These are phyloP conservation scores for Scortum barcoo DNA, from an alignment of 2,113 vertebrate species.

Conservation along the genomic window DNA sequence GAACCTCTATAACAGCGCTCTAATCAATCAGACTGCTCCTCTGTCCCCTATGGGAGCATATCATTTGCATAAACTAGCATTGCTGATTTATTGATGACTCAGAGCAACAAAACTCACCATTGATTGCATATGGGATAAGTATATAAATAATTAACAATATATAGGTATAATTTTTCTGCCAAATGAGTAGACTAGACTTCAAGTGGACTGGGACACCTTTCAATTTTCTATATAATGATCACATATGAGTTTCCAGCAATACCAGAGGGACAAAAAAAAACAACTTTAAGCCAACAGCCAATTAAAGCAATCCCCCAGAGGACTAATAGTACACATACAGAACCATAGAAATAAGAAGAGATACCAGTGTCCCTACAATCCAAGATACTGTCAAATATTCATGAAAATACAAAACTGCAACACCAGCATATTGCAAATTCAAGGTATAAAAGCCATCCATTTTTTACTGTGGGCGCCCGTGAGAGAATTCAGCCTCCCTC, in stretches of 20 bases:
- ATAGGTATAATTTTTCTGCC: too few species aligned
- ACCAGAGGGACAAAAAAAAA: not conserved
- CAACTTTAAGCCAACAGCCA: slow-evolving; percentile 10
- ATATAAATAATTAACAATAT: not conserved
- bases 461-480: not conserved
- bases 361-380: not conserved
- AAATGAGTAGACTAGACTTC: too few species aligned
- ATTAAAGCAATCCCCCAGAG: slow-evolving; percentile 9
- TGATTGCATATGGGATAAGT: not conserved
- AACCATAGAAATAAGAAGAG: not conserved
- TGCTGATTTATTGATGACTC: slow-evolving; percentile 1
- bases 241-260: slow-evolving; percentile 11
- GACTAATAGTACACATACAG: not conserved
- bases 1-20: not conserved
- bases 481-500: slow-evolving; percentile 5
- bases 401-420: slow-evolving; percentile 39
- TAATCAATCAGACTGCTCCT: slow-evolving; percentile 22
- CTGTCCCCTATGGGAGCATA: not conserved
- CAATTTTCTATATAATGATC: not conserved
- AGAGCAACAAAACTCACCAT: not conserved
- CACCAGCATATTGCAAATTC: slow-evolving; percentile 16
- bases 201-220: too few species aligned
- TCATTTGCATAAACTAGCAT: slow-evolving; percentile 5
- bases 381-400: slow-evolving; percentile 24
- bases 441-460: slow-evolving; percentile 4